Percentiles rank a stretch among this genome's conserved stretches.
Evolutionary conservation across 1,140 invertebrate genomes (phyloP).

Genomic region (Phocides pigmalion): DNA sequence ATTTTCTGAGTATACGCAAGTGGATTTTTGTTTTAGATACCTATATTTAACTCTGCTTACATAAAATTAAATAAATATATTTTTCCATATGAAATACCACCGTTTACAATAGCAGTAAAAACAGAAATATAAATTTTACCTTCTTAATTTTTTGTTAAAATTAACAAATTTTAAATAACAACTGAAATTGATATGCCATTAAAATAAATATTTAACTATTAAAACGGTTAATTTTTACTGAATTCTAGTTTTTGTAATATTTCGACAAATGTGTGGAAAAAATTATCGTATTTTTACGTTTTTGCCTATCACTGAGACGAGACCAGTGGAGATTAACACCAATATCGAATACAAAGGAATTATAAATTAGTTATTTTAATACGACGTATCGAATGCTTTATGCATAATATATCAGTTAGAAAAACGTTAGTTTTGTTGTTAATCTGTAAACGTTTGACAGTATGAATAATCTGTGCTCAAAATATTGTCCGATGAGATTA

Average conservation of each 20-base stretch:
- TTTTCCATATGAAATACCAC: no score
- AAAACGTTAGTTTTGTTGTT: not conserved
- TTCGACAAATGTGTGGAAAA: not conserved
- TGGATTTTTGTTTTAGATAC: no score
- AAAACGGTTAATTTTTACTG: not conserved
- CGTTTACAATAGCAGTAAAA: no score
- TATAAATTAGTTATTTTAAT: slow-evolving; percentile 15
- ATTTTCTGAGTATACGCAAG: no score
- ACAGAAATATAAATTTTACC: no score
- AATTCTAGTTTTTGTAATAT: not conserved
- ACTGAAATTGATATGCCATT: not conserved
- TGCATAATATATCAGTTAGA: not conserved
- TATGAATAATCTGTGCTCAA: slow-evolving; percentile 11
- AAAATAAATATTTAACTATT: not conserved
- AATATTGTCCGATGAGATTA: slow-evolving; percentile 12
- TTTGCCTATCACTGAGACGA: not conserved
- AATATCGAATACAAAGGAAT: slow-evolving; percentile 4
- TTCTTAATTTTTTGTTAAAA: not conserved
- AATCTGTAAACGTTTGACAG: not conserved
- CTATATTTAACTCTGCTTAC: no score
- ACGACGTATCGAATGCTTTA: not conserved
- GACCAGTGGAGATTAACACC: not conserved
- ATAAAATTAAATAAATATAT: no score
- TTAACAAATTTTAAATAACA: not conserved
- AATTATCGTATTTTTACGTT: not conserved